These are phyloP conservation scores for Pantherophis vulpinus DNA, from an alignment of 2,797 vertebrate genomes.

Conservation along the genomic window DNA sequence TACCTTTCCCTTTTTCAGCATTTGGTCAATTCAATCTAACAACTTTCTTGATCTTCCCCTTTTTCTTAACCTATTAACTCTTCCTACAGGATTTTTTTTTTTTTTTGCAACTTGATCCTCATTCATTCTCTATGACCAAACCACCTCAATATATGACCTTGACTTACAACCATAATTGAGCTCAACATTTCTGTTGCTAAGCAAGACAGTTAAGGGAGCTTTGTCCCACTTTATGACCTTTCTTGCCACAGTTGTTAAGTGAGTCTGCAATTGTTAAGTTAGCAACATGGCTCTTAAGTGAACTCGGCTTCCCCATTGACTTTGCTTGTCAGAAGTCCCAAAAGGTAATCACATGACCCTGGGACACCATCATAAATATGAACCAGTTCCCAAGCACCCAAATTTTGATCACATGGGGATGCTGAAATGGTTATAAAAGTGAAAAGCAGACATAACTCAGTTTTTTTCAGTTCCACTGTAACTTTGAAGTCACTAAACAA, in stretches of 20 bases:
- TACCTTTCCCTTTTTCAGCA: neutral
- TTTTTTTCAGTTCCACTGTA: neutral
- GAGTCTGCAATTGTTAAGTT: neutral
- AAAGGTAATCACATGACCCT: neutral
- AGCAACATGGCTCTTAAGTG: neutral
- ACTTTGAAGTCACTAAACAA: neutral
- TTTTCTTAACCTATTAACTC: neutral
- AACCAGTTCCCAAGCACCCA: neutral
- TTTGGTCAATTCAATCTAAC: neutral
- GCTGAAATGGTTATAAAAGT: neutral
- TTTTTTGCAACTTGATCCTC: neutral
- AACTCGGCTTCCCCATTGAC: neutral
- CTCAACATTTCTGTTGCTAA: neutral
- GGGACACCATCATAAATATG: neutral
- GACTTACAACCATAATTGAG: neutral
- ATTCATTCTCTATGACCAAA: neutral
- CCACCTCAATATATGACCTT: neutral
- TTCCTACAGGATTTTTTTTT: neutral
- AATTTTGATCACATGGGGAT: neutral
- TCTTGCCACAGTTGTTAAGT: neutral
- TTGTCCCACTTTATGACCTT: neutral
- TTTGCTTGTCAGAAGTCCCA: neutral
- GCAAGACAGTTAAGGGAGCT: neutral
- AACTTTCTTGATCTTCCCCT: neutral
- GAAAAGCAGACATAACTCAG: neutral